Evolutionary conservation across 2,888 invertebrate genomes (phyloP), one percentile per base, ranked within the genome.

Genomic region (Linnaemya vulpina): DNA sequence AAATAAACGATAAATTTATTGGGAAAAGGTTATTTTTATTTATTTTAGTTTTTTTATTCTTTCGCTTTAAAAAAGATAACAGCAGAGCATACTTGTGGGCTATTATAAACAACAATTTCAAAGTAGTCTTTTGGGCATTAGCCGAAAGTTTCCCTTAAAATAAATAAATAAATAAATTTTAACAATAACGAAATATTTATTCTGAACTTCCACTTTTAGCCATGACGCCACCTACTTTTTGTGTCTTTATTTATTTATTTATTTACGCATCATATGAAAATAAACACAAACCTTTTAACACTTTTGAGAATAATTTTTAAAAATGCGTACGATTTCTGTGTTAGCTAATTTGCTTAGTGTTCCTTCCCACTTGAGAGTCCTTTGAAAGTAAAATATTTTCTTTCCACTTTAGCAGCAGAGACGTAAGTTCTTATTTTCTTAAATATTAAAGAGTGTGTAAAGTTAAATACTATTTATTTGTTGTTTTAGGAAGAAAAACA

Each of bases 121-220:
- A 80, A 79, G 60, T 46, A 71, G 53, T 67, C 75, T 76, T 80
- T 67, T 25, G 76, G 80, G 80, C 58, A 13, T 49, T 67, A 38
- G 35, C 40, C 53, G 58, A 67, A 1, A 17, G 5, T 49, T 79
- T 75, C 13, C 15, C 8, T 55, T 15, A 43, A 63, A 60, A 25
- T 0, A 30, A 22, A 63, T 15, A 46, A 49, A 78, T 62, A 62
- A 38, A 71, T 30, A 53, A 65, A 75, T 68, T 43, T 25, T 51
- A 77, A 70, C 20, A 78, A 74, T 74, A 74, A 74, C 73, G 46
- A 74, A 74, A 63, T 81, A 74, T 81, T 80, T 84, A 71, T 76
- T 65, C 53, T 22, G 38, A 73, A 83, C 63, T 80, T 76, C 38
- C 76, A 68, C 62, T 80, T 71, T n/a, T 58, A 40, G 49, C 20